Evolutionary conservation across 2,797 vertebrate genomes (phyloP), one percentile per base, ranked within the genome.

Genomic region (Gymnodraco acuticeps): DNA sequence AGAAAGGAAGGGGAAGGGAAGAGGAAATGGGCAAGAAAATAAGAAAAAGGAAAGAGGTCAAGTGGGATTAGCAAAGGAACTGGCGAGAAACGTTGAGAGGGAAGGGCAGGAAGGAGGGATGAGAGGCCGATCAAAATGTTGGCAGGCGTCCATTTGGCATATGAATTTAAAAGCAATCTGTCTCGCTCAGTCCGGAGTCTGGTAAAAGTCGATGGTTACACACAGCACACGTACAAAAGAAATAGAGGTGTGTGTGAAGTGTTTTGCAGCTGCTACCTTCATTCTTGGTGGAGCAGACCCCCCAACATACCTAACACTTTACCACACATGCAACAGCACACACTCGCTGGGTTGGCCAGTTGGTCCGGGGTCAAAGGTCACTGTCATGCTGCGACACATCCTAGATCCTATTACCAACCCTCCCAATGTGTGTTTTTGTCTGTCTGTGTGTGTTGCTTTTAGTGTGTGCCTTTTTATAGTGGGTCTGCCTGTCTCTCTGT

Each of bases 231-330:
- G 79, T 13, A 66, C 69, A 70, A 61, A 41, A 42, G 15, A 46
- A 17, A 45, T 65, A 58, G 73, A 75, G 73, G 62, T 41, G 54
- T 38, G 33, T 9, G 33, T 47, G 74, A 73, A 73, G 76, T 48
- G 20, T 80, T 64, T 27, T 67, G 89, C 93, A 94, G 92, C 92
- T 92, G 92, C 80, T 89, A 70, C 81, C 73, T 85, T 86, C 77
- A 77, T 82, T 87, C 85, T 84, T 63, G 43, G 60, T 68, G 47
- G 54, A 81, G 63, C 72, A 73, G 82, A 70, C 78, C 82, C 71
- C 75, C 76, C 53, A 69, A n/a, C 80, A 79, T 75, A 78, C 55
- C 45, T 50, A 11, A 66, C 75, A 61, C 66, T 46, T 43, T 54
- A 43, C 60, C 23, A 41, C 60, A 70, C 53, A 73, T 58, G 62